phyloP scores from a whole-genome alignment of 2,797 vertebrate species.

The Ispidina picta region DNA sequence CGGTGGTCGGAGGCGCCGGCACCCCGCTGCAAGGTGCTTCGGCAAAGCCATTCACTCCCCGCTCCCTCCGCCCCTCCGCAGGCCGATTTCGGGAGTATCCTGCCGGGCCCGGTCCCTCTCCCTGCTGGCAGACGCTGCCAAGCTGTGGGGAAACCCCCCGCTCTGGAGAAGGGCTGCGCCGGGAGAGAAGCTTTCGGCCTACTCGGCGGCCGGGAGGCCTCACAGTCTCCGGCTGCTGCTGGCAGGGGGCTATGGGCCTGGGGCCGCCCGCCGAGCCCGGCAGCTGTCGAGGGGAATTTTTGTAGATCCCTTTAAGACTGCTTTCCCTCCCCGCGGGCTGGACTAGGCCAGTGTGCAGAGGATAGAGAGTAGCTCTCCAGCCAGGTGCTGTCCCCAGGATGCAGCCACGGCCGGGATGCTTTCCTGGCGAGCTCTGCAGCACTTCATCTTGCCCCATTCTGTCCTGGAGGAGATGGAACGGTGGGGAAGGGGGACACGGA shows the following conservation, averaged over 20 bases:
- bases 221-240: background rate
- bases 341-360: background rate
- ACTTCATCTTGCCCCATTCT: no score
- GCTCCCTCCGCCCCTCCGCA: background rate
- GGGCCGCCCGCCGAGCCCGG: background rate
- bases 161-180: background rate
- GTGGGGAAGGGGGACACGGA: no score
- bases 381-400: no score
- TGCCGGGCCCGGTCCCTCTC: background rate
- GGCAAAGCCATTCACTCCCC: background rate
- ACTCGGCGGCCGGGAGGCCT: conserved; percentile 6
- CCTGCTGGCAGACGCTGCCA: background rate
- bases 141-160: background rate
- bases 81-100: background rate
- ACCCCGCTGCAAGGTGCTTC: conserved; percentile 13
- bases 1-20: background rate
- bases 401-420: no score
- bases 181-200: conserved; percentile 18
- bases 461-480: no score
- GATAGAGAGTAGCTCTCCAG: no score
- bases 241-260: background rate
- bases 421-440: no score
- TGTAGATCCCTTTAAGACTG: background rate
- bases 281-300: conserved; percentile 47
- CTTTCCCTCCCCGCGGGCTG: background rate